Evolutionary conservation across 2,113 vertebrate species (phyloP), one percentile per base, ranked within the genome.

Genomic region (Syngnathus typhle): DNA sequence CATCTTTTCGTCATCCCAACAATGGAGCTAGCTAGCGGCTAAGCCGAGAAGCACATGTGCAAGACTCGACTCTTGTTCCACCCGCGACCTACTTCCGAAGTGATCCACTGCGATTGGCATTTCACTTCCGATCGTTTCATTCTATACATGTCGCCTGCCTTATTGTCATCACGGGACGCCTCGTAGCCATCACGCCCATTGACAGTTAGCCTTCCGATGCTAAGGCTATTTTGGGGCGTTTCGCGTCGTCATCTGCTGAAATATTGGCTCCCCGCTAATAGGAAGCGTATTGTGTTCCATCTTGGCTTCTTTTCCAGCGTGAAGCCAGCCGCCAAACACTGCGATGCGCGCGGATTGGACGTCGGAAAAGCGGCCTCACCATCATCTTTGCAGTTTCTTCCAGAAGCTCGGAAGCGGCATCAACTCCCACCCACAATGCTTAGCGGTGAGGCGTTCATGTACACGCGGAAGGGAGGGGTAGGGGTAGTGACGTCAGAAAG

Each of bases 321-420:
- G 5, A 41, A 60, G 1, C 0, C 7, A 0, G 2, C 1, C 0
- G 19, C 51, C 2, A 67, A 67, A 63, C 0, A 7, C 7, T n/a
- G 68, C 68, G 88, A 90, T 90, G 85, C 72, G 47, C 8, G 0
- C 1, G 68, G 87, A 90, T 90, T 85, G 9, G 1, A 16, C 6
- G 1, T 46, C 64, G 52, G 59, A 39, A 47, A 47, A 70, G 7
- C 16, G 65, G 59, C 86, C 88, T 89, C 84, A 90, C 88, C 88
- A 90, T 90, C 88, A 90, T 90, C 81, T 86, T 86, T 66, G 84
- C 86, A 32, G 82, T 83, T 87, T 59, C 66, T 88, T 90, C 86
- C 85, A 90, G 86, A 90, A 90, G 81, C 74, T 83, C 79, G 61
- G 56, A 7, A 38, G 78, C 81, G 84, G 84, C 49, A 16, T 71